Evolutionary conservation across 2,797 vertebrate genomes (phyloP).

Genomic region (Pseudopleuronectes americanus): DNA sequence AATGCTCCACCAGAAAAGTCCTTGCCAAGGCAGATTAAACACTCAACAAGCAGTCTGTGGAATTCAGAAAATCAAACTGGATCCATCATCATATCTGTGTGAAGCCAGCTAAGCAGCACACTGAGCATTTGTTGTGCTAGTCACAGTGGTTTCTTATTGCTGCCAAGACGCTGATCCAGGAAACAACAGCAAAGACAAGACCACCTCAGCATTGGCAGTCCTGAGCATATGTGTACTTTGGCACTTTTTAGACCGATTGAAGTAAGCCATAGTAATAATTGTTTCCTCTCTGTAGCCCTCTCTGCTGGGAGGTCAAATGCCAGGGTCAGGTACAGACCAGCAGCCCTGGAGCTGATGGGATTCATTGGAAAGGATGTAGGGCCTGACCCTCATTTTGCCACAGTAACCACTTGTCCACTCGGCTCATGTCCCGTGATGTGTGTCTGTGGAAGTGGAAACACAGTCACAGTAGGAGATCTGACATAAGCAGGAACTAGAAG

Average conservation of each 20-base stretch:
- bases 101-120: conserved; percentile 43
- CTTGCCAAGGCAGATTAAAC: conserved; percentile 51
- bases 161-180: not conserved
- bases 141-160: not conserved
- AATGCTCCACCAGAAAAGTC: conserved; percentile 39
- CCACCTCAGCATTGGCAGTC: not conserved
- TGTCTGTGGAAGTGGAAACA: not conserved
- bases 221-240: not conserved
- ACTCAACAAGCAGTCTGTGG: conserved; percentile 33
- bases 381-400: not conserved
- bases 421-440: not conserved
- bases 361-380: not conserved
- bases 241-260: not conserved
- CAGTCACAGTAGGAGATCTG: not conserved
- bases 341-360: not conserved
- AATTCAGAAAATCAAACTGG: conserved; percentile 50
- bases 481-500: not conserved
- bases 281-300: not conserved
- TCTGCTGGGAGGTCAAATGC: conserved; percentile 12
- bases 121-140: conserved; percentile 11
- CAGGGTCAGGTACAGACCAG: not conserved
- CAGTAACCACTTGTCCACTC: not conserved
- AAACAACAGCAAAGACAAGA: not conserved
- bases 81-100: conserved; percentile 34
- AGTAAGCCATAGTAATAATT: not conserved